Conservation (phyloP, 2,113 vertebrate genomes). For the Lanius ludovicianus region DNA sequence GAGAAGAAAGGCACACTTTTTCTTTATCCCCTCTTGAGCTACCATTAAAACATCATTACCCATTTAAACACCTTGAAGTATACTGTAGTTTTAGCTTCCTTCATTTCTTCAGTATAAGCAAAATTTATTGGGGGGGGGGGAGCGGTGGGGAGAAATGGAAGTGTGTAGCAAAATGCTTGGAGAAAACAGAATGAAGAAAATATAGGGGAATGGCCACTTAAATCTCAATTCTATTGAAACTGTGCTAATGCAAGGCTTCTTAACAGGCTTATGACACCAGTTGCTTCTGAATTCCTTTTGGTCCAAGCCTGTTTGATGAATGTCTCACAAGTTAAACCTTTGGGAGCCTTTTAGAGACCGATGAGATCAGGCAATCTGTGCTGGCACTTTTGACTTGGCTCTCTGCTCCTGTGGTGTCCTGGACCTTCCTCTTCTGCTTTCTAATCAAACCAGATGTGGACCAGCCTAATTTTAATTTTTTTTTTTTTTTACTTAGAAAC, state of each 20-base stretch:
- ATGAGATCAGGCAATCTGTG: rapidly evolving
- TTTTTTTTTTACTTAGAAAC: not conserved
- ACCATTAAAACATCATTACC: not conserved
- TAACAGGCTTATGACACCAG: not conserved
- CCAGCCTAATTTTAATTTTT: not conserved
- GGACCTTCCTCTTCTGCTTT: not conserved
- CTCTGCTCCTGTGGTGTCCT: rapidly evolving
- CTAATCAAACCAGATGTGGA: not conserved
- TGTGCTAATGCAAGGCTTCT: not conserved
- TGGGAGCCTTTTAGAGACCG: rapidly evolving
- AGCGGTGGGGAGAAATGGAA: not conserved
- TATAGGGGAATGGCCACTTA: not conserved
- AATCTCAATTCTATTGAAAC: not conserved
- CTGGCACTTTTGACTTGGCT: rapidly evolving
- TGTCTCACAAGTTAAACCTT: not conserved
- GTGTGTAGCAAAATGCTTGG: rapidly evolving
- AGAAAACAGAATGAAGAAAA: not conserved
- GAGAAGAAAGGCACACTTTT: not conserved
- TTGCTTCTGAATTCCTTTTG: not conserved
- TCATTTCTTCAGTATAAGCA: not conserved
- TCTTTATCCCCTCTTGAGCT: not conserved
- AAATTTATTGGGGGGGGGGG: not conserved
- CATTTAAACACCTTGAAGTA: not conserved
- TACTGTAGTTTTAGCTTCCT: not conserved
- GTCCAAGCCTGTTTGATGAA: not conserved